Percentiles rank a stretch among this genome's conserved stretches.
These are phyloP conservation scores for Perizoma affinitatum DNA, from an alignment of 2,888 invertebrate genomes.

Conservation along the genomic window DNA sequence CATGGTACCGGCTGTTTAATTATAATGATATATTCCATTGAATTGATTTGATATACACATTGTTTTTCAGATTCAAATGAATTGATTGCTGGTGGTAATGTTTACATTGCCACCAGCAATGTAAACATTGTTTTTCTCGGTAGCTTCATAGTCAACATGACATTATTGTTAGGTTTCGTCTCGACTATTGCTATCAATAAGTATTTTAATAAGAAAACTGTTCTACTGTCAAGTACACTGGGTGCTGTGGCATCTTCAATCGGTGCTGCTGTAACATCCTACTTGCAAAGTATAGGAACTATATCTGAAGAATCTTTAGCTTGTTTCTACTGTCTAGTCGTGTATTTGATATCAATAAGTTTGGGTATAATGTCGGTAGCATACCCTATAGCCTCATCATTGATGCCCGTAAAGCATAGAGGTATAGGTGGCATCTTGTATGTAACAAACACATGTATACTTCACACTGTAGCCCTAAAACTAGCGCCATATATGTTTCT, in stretches of 20 bases:
- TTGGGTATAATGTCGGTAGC: conserved; percentile 11
- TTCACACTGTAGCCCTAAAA: conserved; percentile 24
- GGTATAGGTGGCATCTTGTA: conserved; percentile 26
- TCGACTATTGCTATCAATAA: conserved; percentile 14
- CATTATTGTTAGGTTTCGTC: conserved; percentile 14
- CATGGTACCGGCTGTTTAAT: conserved; percentile 26
- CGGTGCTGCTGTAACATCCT: neutral
- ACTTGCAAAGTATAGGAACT: neutral
- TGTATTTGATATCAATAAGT: conserved; percentile 5
- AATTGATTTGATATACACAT: conserved; percentile 19
- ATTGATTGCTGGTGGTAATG: no score
- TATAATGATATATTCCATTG: conserved; percentile 24
- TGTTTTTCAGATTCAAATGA: conserved; percentile 24
- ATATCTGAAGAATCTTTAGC: conserved; percentile 9
- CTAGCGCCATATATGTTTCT: conserved; percentile 25
- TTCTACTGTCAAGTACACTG: conserved; percentile 20
- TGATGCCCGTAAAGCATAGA: conserved; percentile 34
- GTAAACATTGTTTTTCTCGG: conserved; percentile 15
- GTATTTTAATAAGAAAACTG: conserved; percentile 28
- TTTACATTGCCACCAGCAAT: conserved; percentile 19
- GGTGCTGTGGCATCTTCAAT: conserved; percentile 7
- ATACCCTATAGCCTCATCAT: conserved; percentile 15
- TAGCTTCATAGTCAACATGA: conserved; percentile 16
- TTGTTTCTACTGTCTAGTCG: conserved; percentile 15
- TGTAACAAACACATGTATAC: conserved; percentile 11